phyloP scores from a whole-genome alignment of 2,113 vertebrate genomes.

The Mus pahari region DNA sequence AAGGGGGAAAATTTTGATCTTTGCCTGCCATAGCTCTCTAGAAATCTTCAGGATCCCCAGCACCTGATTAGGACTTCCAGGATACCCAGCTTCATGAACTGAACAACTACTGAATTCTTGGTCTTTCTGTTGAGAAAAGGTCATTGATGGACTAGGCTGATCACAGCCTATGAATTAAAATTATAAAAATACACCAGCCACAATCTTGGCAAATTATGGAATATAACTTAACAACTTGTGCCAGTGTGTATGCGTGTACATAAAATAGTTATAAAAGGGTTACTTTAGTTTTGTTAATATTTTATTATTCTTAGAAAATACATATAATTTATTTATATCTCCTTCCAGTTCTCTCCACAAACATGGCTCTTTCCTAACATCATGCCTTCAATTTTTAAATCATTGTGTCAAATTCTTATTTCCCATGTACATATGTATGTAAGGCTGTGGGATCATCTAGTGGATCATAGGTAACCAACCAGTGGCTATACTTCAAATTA shows the following conservation, averaged over 20 bases:
- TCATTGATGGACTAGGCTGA: neutral
- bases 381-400: neutral
- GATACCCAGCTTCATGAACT: neutral
- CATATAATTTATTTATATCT: neutral
- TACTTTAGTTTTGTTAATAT: neutral
- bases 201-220: neutral
- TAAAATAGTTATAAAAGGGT: too few relatives aligned
- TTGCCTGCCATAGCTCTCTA: neutral
- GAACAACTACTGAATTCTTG: neutral
- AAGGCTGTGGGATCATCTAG: too few relatives aligned
- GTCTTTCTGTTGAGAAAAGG: neutral
- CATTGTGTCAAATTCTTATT: neutral
- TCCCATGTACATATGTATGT: neutral
- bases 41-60: neutral
- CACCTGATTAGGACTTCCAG: neutral
- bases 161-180: neutral
- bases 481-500: neutral
- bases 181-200: slow-evolving; percentile 18
- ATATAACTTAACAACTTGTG: neutral
- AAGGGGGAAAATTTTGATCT: neutral
- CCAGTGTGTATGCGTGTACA: too few relatives aligned
- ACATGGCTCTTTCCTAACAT: neutral
- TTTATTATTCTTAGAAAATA: neutral
- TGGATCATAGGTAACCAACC: neutral
- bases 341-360: neutral